Conservation (phyloP, 2,113 vertebrate species). For the Colistium nudipinnis region DNA sequence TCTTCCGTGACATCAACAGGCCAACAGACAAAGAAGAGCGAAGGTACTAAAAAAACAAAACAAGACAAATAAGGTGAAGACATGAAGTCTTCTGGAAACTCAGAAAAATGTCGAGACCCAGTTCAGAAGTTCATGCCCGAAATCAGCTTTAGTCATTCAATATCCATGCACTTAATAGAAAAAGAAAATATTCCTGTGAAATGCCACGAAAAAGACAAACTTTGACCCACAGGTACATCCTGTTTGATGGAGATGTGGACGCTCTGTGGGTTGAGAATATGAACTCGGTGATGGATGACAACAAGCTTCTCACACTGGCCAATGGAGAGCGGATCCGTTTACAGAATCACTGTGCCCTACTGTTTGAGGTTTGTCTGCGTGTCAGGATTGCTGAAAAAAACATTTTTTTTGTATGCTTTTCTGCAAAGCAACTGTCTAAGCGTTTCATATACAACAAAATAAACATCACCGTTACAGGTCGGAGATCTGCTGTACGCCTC, state of each 20-base stretch:
- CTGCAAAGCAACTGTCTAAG: background rate
- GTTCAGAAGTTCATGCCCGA: no score
- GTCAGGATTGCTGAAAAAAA: background rate
- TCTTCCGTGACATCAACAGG: constrained; percentile 95
- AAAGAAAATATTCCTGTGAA: background rate
- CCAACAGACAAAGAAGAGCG: constrained; percentile 93
- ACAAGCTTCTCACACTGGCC: constrained; percentile 93
- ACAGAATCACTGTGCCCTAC: constrained; percentile 90
- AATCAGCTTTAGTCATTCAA: no score
- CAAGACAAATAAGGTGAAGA: background rate
- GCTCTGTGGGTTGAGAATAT: constrained; percentile 99
- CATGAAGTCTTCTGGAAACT: no score
- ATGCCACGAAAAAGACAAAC: background rate
- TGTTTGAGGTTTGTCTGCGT: constrained; percentile 88
- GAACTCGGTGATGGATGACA: constrained; percentile 99
- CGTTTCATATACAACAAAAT: background rate
- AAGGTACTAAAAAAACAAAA: constrained; percentile 76
- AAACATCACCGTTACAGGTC: constrained; percentile 81
- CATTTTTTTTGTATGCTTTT: background rate
- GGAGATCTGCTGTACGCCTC: constrained; percentile 97
- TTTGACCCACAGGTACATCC: constrained; percentile 86
- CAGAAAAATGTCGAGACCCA: no score
- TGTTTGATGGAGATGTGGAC: constrained; percentile 98
- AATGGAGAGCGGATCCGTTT: constrained; percentile 96
- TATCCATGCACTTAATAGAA: background rate